Base-by-base conservation (phyloP, 2,888 invertebrate genomes). In the Junonia oenone region DNA sequence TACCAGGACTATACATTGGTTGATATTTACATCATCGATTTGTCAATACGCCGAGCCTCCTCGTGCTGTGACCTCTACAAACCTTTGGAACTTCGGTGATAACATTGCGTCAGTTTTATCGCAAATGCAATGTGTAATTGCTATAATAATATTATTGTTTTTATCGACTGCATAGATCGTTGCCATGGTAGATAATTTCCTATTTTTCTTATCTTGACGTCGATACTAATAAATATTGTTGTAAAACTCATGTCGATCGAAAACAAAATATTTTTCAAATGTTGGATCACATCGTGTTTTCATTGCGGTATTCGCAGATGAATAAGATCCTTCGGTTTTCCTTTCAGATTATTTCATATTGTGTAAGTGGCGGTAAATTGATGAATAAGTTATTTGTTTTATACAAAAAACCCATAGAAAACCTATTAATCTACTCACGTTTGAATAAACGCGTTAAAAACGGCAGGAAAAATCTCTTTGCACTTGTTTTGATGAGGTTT, bases 11-110 rank as follows among this genome's bases (percentile, higher is more conserved):
- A 17, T 14, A 38, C 35, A 26, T 26, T 33, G 40, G 51, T 56
- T 27, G 47, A 45, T 37, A 48, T 40, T 51, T 52, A 53, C 48
- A 48, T 52, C 52, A 48, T 45, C 55, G 47, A 45, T 15, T 59
- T 27, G 56, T 51, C 54, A 56, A 51, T 51, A 52, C 22, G 57
- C 38, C 60, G 52, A 60, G 60, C 60, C 60, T 60, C 52, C 57
- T 37, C 43, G 29, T 33, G 46, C 43, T 57, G 46, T 51, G 52
- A 55, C 60, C 57, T 58, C 55, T 50, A 45, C 45, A 15, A 19
- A 38, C 46, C 49, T 45, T 54, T 54, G 40, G 40, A 40, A 15
- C 33, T 37, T 17, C 22, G 45, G 19, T 46, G 35, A 57, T 45
- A 37, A 53, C 14, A 43, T 60, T 60, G 55, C 58, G 55, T 60